These are phyloP conservation scores for Timema cristinae DNA, from an alignment of 2,888 invertebrate species.

Conservation along the genomic window DNA sequence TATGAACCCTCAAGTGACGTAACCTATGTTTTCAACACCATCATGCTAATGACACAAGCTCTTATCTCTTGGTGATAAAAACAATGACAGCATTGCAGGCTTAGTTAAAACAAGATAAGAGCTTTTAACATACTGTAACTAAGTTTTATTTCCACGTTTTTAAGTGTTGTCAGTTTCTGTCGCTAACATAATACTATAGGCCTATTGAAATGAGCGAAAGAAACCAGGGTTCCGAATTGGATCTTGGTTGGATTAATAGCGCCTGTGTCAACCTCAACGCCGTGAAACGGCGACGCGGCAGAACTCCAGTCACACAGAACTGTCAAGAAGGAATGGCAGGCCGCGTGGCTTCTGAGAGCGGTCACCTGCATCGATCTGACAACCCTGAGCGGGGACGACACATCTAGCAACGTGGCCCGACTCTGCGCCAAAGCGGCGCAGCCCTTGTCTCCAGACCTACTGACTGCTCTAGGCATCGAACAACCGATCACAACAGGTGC, in stretches of 20 bases:
- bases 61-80: too few species aligned
- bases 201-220: conserved; percentile 20
- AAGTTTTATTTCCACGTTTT: too few species aligned
- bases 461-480: conserved; percentile 21
- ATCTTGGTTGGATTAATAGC: conserved; percentile 49
- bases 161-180: too few species aligned
- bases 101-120: too few species aligned
- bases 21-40: too few species aligned
- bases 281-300: conserved; percentile 52
- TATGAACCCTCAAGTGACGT: too few species aligned
- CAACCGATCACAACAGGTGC: conserved; percentile 65
- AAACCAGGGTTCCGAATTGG: conserved; percentile 30
- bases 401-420: conserved; percentile 68
- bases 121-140: too few species aligned
- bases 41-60: too few species aligned
- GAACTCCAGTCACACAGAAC: conserved; percentile 43
- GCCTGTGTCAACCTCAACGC: conserved; percentile 55
- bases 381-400: conserved; percentile 81
- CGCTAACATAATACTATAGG: too few species aligned
- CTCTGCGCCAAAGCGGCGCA: conserved; percentile 65
- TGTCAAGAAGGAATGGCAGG: conserved; percentile 50
- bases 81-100: too few species aligned
- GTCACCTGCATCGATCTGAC: conserved; percentile 89
- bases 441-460: conserved; percentile 35
- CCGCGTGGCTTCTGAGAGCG: conserved; percentile 75